These are phyloP conservation scores for Ligdia adustata DNA, from an alignment of 2,888 invertebrate genomes.

Conservation along the genomic window DNA sequence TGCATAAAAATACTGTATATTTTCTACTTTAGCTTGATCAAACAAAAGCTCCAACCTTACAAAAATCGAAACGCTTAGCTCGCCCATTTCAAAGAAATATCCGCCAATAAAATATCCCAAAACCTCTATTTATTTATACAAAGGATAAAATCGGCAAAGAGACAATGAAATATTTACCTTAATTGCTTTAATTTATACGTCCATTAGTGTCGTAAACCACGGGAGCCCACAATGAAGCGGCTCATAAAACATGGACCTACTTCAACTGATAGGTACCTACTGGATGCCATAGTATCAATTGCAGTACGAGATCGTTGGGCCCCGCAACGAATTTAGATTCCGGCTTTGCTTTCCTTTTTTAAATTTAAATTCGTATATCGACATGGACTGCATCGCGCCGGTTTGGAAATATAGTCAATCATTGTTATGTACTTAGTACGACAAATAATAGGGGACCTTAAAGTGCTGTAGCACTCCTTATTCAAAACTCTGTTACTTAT, in stretches of 20 bases:
- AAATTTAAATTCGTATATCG: too few relatives aligned
- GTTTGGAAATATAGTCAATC: too few relatives aligned
- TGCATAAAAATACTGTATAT: background rate
- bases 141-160: slow-evolving; percentile 24
- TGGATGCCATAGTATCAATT: slow-evolving; percentile 11
- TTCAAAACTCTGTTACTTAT: too few relatives aligned
- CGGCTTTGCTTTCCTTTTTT: too few relatives aligned
- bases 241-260: slow-evolving; percentile 16
- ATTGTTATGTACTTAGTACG: too few relatives aligned
- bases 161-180: slow-evolving; percentile 30
- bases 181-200: slow-evolving; percentile 29
- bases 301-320: too few relatives aligned
- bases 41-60: background rate
- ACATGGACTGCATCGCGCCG: too few relatives aligned
- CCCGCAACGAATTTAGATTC: too few relatives aligned
- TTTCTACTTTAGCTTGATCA: background rate
- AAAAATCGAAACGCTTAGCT: background rate
- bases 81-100: slow-evolving; percentile 12
- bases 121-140: slow-evolving; percentile 20
- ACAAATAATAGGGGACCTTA: too few relatives aligned
- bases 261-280: slow-evolving; percentile 11
- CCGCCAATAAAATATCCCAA: slow-evolving; percentile 14
- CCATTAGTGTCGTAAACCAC: slow-evolving; percentile 28
- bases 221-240: slow-evolving; percentile 25
- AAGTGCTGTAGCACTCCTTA: too few relatives aligned